Conservation (phyloP, 2,113 vertebrate genomes). For the Loxodonta africana region DNA sequence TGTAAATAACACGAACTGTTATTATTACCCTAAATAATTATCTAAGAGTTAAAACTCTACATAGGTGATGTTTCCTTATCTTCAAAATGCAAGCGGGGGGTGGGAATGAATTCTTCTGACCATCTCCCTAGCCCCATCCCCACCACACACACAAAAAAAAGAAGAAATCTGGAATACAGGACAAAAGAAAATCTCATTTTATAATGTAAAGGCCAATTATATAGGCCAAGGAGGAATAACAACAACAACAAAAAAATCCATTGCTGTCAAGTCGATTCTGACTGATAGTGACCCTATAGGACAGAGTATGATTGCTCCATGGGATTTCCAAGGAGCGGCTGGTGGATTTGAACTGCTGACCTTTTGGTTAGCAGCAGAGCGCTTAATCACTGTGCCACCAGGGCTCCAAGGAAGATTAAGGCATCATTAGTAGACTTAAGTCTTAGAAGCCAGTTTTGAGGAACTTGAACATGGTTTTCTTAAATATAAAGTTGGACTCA, state of each 20-base stretch:
- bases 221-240: background rate
- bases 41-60: background rate
- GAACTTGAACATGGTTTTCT: background rate
- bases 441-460: background rate
- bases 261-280: too few species aligned
- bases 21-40: background rate
- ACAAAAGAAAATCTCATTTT: constrained; percentile 15
- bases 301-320: too few species aligned
- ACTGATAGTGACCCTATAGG: too few species aligned
- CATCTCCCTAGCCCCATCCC: background rate
- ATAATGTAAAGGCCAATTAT: constrained; percentile 27
- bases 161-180: background rate
- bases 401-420: background rate
- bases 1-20: background rate
- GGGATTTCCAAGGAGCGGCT: too few species aligned
- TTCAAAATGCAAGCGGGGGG: background rate
- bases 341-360: too few species aligned
- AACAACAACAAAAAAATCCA: too few species aligned
- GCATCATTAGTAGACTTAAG: background rate
- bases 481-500: background rate
- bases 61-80: background rate
- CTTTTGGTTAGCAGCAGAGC: too few species aligned
- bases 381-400: too few species aligned
- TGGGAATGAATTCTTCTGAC: background rate
- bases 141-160: background rate